Conservation (phyloP, 2,797 vertebrate genomes). For the Danio choprae region DNA sequence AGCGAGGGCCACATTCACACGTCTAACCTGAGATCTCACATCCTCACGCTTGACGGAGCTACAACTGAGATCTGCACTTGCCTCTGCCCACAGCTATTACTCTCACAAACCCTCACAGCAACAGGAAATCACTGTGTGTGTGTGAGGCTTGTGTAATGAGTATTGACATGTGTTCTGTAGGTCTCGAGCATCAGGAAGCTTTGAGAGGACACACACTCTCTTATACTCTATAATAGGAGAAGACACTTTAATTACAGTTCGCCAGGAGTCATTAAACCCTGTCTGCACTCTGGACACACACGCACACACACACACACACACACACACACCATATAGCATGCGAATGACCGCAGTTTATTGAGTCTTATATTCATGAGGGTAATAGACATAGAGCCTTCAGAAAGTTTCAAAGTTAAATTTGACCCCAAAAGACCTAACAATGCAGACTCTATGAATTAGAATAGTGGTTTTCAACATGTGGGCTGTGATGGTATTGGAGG, state of each 20-base stretch:
- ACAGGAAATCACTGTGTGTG: slow-evolving; percentile 52
- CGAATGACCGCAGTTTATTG: slow-evolving; percentile 7
- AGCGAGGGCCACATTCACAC: not conserved
- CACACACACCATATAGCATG: slow-evolving; percentile 16
- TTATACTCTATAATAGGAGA: slow-evolving; percentile 76
- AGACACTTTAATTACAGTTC: slow-evolving; percentile 79
- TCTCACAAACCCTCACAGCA: slow-evolving; percentile 44
- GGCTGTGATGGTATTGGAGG: not conserved
- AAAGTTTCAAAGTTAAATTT: not conserved
- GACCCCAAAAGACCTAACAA: not conserved
- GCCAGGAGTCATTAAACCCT: slow-evolving; percentile 75
- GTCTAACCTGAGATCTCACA: slow-evolving; percentile 5
- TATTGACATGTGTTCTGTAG: slow-evolving; percentile 69
- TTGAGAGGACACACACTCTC: slow-evolving; percentile 59
- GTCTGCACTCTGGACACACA: slow-evolving; percentile 50
- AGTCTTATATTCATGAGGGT: slow-evolving; percentile 15
- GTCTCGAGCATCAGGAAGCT: slow-evolving; percentile 44
- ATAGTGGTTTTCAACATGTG: not conserved
- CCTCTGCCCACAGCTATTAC: slow-evolving; percentile 44
- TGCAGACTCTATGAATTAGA: not conserved
- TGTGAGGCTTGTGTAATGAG: slow-evolving; percentile 74
- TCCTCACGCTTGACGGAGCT: slow-evolving; percentile 27
- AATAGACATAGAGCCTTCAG: not conserved
- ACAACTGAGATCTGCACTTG: slow-evolving; percentile 36
- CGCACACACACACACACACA: slow-evolving; percentile 60